phyloP scores from a whole-genome alignment of 2,888 invertebrate genomes.

The Amblyjoppa proteus region DNA sequence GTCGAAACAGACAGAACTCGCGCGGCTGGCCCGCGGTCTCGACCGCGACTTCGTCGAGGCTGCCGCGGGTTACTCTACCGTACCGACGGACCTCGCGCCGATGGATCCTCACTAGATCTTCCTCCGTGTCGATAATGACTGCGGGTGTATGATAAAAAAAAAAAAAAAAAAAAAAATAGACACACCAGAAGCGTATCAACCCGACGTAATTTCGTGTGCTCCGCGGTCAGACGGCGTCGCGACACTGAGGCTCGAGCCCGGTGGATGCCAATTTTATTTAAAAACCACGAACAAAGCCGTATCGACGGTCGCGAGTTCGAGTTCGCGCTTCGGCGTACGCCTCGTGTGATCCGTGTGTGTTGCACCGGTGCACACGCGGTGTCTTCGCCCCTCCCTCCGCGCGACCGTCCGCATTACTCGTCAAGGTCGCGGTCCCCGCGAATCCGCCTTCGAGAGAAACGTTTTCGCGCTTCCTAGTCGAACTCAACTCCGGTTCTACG shows the following conservation, averaged over 20 bases:
- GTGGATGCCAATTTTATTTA: conserved; percentile 77
- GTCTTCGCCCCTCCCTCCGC: background rate
- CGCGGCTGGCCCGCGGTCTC: background rate
- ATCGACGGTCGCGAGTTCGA: conserved; percentile 46
- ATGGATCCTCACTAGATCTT: background rate
- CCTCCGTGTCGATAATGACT: background rate
- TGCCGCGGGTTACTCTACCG: background rate
- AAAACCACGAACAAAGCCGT: conserved; percentile 73
- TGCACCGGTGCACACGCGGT: conserved; percentile 9
- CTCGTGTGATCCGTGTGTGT: background rate
- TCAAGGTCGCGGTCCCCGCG: conserved; percentile 16
- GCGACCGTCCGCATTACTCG: conserved; percentile 9
- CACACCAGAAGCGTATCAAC: conserved; percentile 8
- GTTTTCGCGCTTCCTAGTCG: conserved; percentile 38
- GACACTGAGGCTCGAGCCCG: conserved; percentile 74
- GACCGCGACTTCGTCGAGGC: background rate
- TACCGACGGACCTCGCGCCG: background rate
- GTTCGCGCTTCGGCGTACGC: conserved; percentile 31
- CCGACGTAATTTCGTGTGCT: conserved; percentile 59
- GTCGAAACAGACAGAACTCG: conserved; percentile 32
- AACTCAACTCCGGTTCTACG: background rate
- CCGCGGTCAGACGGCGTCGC: conserved; percentile 75
- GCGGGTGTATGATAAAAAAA: background rate
- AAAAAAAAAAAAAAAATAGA: background rate
- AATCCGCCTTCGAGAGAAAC: background rate